phyloP scores from a whole-genome alignment of 2,113 vertebrate genomes.

The Periophthalmodon schlosseri region DNA sequence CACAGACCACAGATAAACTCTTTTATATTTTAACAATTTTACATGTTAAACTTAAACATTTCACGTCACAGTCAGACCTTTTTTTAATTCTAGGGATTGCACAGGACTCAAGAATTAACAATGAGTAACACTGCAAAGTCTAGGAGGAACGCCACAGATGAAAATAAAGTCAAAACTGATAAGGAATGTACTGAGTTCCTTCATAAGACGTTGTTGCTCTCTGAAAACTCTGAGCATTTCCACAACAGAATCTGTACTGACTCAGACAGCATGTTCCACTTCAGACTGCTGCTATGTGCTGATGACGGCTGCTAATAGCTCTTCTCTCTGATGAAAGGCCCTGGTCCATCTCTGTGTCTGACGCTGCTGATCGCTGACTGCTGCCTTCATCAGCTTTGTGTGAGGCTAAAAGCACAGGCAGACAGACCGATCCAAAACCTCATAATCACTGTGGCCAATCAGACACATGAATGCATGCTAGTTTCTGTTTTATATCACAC shows the following conservation, averaged over 20 bases:
- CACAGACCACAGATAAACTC: too few relatives aligned
- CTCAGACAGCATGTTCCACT: neutral
- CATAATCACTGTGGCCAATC: constrained; percentile 22
- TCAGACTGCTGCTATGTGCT: neutral
- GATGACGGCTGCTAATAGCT: constrained; percentile 2
- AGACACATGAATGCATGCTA: constrained; percentile 10
- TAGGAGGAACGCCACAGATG: too few relatives aligned
- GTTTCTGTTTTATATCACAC: constrained; percentile 3
- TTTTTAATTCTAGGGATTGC: too few relatives aligned
- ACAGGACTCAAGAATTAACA: too few relatives aligned
- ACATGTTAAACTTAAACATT: too few relatives aligned
- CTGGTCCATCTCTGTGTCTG: constrained; percentile 19
- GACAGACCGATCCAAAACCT: constrained; percentile 21
- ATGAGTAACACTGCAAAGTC: too few relatives aligned
- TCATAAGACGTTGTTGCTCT: neutral
- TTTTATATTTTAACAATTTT: too few relatives aligned
- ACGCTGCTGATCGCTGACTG: constrained; percentile 19
- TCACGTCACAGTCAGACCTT: too few relatives aligned
- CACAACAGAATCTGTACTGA: neutral
- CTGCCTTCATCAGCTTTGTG: constrained; percentile 23
- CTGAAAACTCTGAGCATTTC: neutral
- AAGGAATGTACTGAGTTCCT: neutral
- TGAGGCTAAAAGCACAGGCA: constrained; percentile 10
- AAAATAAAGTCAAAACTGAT: too few relatives aligned
- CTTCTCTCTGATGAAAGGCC: constrained; percentile 11